Evolutionary conservation across 2,113 vertebrate genomes (phyloP).

Genomic region (Tychaedon coryphoeus): DNA sequence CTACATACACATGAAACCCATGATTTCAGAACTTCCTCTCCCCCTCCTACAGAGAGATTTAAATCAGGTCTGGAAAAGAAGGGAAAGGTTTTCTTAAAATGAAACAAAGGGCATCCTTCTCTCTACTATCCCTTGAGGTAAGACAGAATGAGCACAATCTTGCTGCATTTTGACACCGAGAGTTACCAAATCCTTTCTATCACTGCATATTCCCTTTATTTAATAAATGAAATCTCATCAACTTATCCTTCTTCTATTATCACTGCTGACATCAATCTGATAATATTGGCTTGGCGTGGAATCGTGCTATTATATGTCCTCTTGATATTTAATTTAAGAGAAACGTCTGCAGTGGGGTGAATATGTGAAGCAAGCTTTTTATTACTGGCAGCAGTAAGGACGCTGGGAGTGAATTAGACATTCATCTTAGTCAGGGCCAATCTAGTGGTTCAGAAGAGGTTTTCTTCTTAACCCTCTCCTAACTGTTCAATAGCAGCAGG

Average conservation of each 20-base stretch:
- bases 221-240: constrained; percentile 80
- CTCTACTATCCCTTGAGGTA: neutral
- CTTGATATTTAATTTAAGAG: constrained; percentile 79
- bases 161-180: neutral
- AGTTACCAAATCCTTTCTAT: constrained; percentile 56
- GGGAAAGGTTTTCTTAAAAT: neutral
- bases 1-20: neutral
- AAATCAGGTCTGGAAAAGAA: constrained; percentile 6
- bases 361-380: constrained; percentile 76
- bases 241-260: constrained; percentile 78
- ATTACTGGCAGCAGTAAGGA: constrained; percentile 77
- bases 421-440: constrained; percentile 78
- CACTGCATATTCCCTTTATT: constrained; percentile 53
- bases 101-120: constrained; percentile 1
- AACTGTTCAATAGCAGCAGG: constrained; percentile 19
- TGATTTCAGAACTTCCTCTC: neutral
- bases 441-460: constrained; percentile 62
- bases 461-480: constrained; percentile 68
- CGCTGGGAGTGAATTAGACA: constrained; percentile 75
- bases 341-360: constrained; percentile 69
- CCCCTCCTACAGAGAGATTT: neutral
- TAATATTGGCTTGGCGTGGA: constrained; percentile 75
- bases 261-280: constrained; percentile 80
- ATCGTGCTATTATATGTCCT: constrained; percentile 72
- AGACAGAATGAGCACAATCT: neutral